Conservation (phyloP, 2,113 vertebrate genomes). For the Caranx ignobilis region DNA sequence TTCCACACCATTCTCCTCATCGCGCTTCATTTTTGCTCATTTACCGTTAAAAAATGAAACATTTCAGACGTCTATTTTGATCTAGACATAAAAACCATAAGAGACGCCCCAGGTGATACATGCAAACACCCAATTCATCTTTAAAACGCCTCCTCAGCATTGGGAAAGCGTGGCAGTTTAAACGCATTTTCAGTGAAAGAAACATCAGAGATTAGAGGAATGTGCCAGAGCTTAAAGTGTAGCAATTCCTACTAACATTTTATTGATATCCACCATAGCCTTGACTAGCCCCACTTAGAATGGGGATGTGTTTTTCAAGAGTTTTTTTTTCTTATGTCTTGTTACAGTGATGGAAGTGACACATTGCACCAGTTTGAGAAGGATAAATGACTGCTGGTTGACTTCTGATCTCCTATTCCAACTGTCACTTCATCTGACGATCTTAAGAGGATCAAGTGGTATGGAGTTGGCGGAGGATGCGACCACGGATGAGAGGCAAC, state of each 20-base stretch:
- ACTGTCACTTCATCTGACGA: conserved; percentile 57
- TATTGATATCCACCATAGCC: conserved; percentile 48
- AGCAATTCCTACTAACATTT: conserved; percentile 50
- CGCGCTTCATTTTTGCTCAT: conserved; percentile 54
- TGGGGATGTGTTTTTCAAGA: neutral
- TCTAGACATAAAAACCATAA: conserved; percentile 55
- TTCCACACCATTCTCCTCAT: conserved; percentile 49
- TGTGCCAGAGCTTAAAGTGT: conserved; percentile 53
- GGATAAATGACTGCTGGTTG: conserved; percentile 52
- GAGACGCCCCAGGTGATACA: conserved; percentile 61
- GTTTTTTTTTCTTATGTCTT: conserved; percentile 21
- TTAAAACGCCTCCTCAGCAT: conserved; percentile 43
- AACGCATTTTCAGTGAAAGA: conserved; percentile 49
- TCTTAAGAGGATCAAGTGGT: conserved; percentile 58
- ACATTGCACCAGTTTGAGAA: conserved; percentile 20
- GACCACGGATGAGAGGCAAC: conserved; percentile 34
- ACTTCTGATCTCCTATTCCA: conserved; percentile 58
- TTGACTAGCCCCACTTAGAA: conserved; percentile 19
- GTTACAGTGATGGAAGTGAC: conserved; percentile 44
- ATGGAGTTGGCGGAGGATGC: conserved; percentile 34
- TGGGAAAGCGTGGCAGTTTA: conserved; percentile 53
- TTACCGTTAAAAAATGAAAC: conserved; percentile 56
- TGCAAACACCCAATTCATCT: conserved; percentile 54
- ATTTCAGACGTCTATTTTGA: conserved; percentile 55
- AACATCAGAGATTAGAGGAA: conserved; percentile 51